Evolutionary conservation across 2,888 invertebrate species (phyloP).

Genomic region (Falcaria lacertinaria): DNA sequence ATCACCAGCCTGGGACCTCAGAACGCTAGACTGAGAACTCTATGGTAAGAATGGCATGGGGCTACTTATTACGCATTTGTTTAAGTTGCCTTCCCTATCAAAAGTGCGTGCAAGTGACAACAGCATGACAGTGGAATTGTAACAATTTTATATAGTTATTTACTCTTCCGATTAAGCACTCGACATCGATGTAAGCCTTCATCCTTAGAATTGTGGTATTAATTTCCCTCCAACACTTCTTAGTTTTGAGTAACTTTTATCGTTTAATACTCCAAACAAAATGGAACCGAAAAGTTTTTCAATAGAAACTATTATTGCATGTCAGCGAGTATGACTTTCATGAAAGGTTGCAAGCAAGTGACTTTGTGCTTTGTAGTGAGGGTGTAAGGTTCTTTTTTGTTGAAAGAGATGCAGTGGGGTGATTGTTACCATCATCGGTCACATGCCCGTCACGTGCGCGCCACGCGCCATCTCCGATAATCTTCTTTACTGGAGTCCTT

Average conservation of each 20-base stretch:
- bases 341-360: background rate
- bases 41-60: no score
- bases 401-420: constrained; percentile 41
- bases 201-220: constrained; percentile 77
- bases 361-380: constrained; percentile 12
- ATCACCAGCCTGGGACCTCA: no score
- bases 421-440: constrained; percentile 52
- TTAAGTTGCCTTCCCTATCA: constrained; percentile 13
- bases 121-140: constrained; percentile 43
- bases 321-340: constrained; percentile 21
- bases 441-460: constrained; percentile 66
- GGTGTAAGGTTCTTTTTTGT: constrained; percentile 20
- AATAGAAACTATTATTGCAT: constrained; percentile 35
- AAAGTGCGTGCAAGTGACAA: constrained; percentile 60
- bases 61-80: no score
- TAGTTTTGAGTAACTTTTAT: constrained; percentile 58
- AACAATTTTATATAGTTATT: constrained; percentile 58
- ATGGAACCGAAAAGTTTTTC: constrained; percentile 14
- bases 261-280: constrained; percentile 18
- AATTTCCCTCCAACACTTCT: constrained; percentile 77
- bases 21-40: no score
- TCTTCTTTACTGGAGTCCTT: constrained; percentile 73
- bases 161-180: constrained; percentile 68
- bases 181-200: constrained; percentile 72
- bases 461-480: constrained; percentile 72